These are phyloP conservation scores for Ceratina calcarata DNA, from an alignment of 1,140 invertebrate species.

Conservation along the genomic window DNA sequence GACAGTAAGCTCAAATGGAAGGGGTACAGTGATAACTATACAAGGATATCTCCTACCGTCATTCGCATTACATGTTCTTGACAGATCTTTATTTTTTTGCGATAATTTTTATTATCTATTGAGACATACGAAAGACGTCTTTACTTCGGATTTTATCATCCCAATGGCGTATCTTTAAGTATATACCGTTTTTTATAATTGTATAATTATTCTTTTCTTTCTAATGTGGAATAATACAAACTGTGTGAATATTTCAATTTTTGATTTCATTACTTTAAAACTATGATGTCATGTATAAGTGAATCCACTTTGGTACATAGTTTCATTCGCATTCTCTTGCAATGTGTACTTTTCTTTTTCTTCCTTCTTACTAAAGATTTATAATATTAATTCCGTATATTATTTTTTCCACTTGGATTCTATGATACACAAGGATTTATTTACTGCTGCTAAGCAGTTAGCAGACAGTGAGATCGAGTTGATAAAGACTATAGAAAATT, in stretches of 20 bases:
- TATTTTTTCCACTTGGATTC: slow-evolving; percentile 63
- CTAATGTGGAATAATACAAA: background rate
- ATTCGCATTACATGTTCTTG: background rate
- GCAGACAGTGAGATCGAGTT: slow-evolving; percentile 75
- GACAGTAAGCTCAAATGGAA: slow-evolving; percentile 14
- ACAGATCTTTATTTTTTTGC: slow-evolving; percentile 5
- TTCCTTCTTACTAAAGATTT: background rate
- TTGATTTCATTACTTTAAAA: background rate
- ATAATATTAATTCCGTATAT: background rate
- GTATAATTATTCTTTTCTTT: background rate
- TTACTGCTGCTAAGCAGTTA: slow-evolving; percentile 72
- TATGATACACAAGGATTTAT: slow-evolving; percentile 60
- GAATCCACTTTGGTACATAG: background rate
- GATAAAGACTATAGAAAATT: slow-evolving; percentile 70
- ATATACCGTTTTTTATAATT: background rate
- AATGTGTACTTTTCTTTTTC: background rate
- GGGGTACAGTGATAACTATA: slow-evolving; percentile 40
- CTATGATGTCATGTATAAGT: background rate
- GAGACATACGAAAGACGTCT: background rate
- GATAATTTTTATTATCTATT: background rate
- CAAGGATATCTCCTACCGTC: slow-evolving; percentile 36
- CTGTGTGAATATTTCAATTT: background rate
- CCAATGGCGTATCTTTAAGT: background rate
- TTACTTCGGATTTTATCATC: background rate
- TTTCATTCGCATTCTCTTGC: background rate